Base-by-base conservation (phyloP, 2,888 invertebrate genomes). In the Taenaris catops region DNA sequence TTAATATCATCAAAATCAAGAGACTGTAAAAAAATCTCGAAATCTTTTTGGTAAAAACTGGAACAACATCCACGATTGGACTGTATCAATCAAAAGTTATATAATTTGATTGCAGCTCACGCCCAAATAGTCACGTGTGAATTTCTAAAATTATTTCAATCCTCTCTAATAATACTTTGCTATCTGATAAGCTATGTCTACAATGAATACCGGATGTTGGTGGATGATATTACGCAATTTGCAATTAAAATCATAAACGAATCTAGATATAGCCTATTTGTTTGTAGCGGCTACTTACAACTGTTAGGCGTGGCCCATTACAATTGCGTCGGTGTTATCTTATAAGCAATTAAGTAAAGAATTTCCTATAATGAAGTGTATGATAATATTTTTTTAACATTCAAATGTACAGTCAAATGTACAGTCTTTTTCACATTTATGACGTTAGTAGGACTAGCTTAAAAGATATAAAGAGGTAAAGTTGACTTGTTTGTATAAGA, bases 221-320 rank as follows among this genome's bases (percentile, higher is more conserved):
- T 10, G 26, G 26, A 17, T 21, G 23, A 29, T 19, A 21, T 39
- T 36, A 34, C 33, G 33, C 19, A 43, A 43, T 24, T 29, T 19
- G 25, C 36, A 40, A 43, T 43, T 40, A 43, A 40, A 29, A 43
- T 31, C 29, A 39, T 10, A 40, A 41, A 34, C 14, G 14, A 34
- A 44, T 41, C 41, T 34, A 19, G 27, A 40, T 37, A 40, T 29
- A 21, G 27, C 19, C 20, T 34, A 21, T 29, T 32, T 29, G 23
- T 34, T 37, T 33, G 7, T 33, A 25, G 25, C 10, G 32, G 25
- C 33, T 40, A 36, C 33, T 36, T 34, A 33, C 17, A 26, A 34
- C 27, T 7, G 7, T 24, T 14, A 20, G 37, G 40, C 37, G 40
- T 29, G 36, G 19, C 19, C 34, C 34, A 37, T 44, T 37, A 40